phyloP scores from a whole-genome alignment of 1,140 invertebrate genomes.

The Zaprionus africanus region DNA sequence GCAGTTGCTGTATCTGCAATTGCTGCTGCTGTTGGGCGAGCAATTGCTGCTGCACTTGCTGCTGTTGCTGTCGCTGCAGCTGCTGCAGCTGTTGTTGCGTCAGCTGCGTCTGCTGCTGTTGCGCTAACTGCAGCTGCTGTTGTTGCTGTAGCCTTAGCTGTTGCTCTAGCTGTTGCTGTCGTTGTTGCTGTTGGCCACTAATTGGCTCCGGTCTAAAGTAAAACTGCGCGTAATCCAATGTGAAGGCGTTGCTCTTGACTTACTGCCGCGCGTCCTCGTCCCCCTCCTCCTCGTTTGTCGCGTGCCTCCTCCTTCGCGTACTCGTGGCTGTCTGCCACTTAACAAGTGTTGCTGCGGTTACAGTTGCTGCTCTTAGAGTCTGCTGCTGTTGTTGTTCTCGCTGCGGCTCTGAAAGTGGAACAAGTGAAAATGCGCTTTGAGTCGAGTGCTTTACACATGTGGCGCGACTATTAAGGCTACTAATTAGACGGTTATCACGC shows the following conservation, averaged over 20 bases:
- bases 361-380: constrained; percentile 38
- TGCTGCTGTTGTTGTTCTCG: constrained; percentile 36
- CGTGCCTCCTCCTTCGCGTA: neutral
- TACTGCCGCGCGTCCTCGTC: constrained; percentile 41
- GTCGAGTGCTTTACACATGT: constrained; percentile 55
- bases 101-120: constrained; percentile 38
- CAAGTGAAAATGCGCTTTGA: constrained; percentile 59
- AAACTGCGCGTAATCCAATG: constrained; percentile 84
- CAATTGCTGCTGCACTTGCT: constrained; percentile 76
- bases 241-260: constrained; percentile 79
- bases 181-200: constrained; percentile 83
- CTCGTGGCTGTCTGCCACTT: constrained; percentile 24
- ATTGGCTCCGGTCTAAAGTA: constrained; percentile 84
- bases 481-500: constrained; percentile 67
- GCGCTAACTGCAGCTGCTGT: constrained; percentile 36
- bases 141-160: constrained; percentile 37
- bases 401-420: constrained; percentile 55
- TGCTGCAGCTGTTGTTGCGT: constrained; percentile 53
- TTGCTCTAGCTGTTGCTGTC: constrained; percentile 62
- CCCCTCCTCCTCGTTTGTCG: neutral
- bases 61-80: constrained; percentile 56
- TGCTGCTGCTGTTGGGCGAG: constrained; percentile 76
- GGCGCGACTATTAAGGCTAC: constrained; percentile 37
- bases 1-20: constrained; percentile 72
- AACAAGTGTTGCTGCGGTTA: constrained; percentile 44